phyloP scores from a whole-genome alignment of 2,113 vertebrate genomes.

The Pseudolaguvia tuberculata region DNA sequence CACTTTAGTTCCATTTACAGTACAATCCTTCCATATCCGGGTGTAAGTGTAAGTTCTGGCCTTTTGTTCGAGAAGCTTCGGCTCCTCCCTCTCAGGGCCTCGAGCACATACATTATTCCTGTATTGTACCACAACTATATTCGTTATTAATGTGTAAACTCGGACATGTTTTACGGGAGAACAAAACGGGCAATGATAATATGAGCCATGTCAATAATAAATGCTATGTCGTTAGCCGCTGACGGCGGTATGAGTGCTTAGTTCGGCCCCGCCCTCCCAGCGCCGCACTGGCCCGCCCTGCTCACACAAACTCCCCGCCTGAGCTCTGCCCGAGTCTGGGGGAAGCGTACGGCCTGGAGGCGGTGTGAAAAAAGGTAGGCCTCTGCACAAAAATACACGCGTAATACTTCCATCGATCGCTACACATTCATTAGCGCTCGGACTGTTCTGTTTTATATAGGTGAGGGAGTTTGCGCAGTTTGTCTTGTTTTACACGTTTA shows the following conservation, averaged over 20 bases:
- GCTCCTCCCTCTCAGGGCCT: conserved; percentile 23
- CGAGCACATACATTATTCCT: no score
- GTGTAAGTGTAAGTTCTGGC: not conserved
- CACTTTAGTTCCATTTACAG: not conserved
- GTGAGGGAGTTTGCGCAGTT: not conserved
- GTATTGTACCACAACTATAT: not conserved
- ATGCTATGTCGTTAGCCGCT: conserved; percentile 74
- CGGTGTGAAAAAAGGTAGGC: conserved; percentile 63
- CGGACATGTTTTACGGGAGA: no score
- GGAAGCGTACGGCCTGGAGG: conserved; percentile 70
- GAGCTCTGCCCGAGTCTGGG: conserved; percentile 75
- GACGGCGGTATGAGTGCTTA: conserved; percentile 83
- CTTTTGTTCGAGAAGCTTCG: conserved; percentile 14
- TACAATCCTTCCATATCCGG: not conserved
- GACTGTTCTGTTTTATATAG: not conserved
- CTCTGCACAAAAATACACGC: conserved; percentile 46
- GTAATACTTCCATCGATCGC: not conserved
- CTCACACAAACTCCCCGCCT: conserved; percentile 78
- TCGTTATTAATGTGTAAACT: not conserved
- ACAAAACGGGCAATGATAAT: not conserved
- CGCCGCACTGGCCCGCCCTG: conserved; percentile 81
- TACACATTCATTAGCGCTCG: not conserved
- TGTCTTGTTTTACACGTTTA: conserved; percentile 8
- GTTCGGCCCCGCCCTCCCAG: conserved; percentile 86
- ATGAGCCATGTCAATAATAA: conserved; percentile 7